Evolutionary conservation across 2,113 vertebrate species (phyloP), one percentile per base, ranked within the genome.

Genomic region (Atrichornis clamosus): DNA sequence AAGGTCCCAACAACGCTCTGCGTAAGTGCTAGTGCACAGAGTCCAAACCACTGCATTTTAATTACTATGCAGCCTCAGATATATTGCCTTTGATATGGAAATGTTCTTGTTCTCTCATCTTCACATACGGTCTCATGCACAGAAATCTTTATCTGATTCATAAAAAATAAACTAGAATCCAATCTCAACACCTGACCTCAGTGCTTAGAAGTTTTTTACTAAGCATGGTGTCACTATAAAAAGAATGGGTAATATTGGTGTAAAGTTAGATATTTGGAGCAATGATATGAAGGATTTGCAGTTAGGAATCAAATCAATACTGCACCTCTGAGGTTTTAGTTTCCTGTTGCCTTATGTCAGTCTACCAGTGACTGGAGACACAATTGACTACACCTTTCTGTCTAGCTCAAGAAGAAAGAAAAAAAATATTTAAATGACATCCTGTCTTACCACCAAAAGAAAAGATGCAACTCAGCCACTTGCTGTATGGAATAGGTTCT

Each of bases 1-100:
- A 98, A 98, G 97, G 97, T 98, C 97, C 98, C 97, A 97, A 98
- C 97, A 98, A 98, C 96, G 97, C 98, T 98, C 98, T 97, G 98
- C 97, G 86, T 98, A 98, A 97, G 97, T 97, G 97, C 97, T 95
- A 96, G 91, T 97, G 97, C 97, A 97, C 93, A 97, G 95, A 98
- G 98, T 98, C 98, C 98, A 99, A 99, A 98, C 98, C 98, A 98
- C 98, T 98, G 99, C 98, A 98, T 99, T 99, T 99, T 99, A 99
- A 99, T 99, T 99, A 99, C 98, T 98, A 98, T 98, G 98, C 98
- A 98, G 98, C 98, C 98, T 98, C 98, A 98, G 98, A 98, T 98
- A 98, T 98, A 96, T 98, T 96, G 98, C 98, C 99, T 99, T 99
- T 99, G 99, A 99, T 99, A 99, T 99, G 99, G 98, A 99, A 99